Conservation (phyloP, 1,140 invertebrate species). For the Episyrphus balteatus region DNA sequence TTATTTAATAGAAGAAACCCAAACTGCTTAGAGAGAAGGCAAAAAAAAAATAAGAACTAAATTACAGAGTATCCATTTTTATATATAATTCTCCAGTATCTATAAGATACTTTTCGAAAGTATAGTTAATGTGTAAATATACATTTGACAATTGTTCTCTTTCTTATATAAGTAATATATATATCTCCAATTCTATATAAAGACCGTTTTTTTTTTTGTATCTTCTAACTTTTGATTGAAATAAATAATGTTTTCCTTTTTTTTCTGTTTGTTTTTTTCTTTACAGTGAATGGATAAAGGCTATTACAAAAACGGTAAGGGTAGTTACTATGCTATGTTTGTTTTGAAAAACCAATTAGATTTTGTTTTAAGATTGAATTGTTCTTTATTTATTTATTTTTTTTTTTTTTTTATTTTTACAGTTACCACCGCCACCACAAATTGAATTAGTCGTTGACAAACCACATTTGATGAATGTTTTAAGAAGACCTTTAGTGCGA, state of each 20-base stretch:
- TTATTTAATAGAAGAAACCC: too few relatives aligned
- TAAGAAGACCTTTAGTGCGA: slow-evolving; percentile 46
- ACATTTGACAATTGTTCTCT: background rate
- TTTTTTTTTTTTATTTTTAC: slow-evolving; percentile 4
- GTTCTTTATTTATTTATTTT: slow-evolving; percentile 1
- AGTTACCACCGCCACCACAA: slow-evolving; percentile 47
- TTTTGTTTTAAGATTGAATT: background rate
- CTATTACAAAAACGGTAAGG: slow-evolving; percentile 60
- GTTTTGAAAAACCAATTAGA: background rate
- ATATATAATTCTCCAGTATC: too few relatives aligned
- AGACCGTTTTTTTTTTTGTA: too few relatives aligned
- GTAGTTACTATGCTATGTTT: background rate
- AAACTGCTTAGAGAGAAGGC: too few relatives aligned
- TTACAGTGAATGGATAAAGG: slow-evolving; percentile 55
- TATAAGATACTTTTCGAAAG: too few relatives aligned
- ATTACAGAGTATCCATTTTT: too few relatives aligned
- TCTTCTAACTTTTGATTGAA: background rate
- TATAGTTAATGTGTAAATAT: too few relatives aligned
- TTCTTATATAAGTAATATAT: background rate
- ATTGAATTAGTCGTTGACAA: slow-evolving; percentile 50
- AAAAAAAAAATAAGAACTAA: too few relatives aligned
- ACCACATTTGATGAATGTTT: slow-evolving; percentile 46
- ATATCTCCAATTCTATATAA: too few relatives aligned
- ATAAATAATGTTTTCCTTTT: slow-evolving; percentile 3
- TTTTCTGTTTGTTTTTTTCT: slow-evolving; percentile 28